A percentile compares a stretch with the other conserved stretches of the same genome.
Evolutionary conservation across 2,888 invertebrate species (phyloP).

Genomic region (Blera fallax): DNA sequence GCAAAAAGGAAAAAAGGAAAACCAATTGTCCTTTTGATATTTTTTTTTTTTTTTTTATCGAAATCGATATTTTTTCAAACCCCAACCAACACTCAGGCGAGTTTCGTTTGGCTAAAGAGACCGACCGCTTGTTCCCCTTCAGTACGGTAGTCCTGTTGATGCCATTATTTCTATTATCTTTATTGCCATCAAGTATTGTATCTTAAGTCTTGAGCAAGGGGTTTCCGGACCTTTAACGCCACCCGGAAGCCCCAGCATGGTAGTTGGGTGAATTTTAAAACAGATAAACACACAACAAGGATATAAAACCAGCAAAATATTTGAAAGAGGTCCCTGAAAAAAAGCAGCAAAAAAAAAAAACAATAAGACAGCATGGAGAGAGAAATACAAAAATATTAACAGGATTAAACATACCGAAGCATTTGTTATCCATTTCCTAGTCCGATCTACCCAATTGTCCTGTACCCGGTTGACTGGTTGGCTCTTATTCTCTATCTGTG

Average conservation of each 20-base stretch:
- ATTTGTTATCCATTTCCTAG: slow-evolving; percentile 71
- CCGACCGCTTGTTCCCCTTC: background rate
- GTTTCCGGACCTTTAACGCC: slow-evolving; percentile 39
- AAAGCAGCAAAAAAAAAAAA: background rate
- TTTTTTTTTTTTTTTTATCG: slow-evolving; percentile 18
- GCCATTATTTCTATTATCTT: slow-evolving; percentile 55
- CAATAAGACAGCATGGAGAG: background rate
- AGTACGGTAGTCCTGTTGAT: slow-evolving; percentile 26
- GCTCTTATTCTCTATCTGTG: slow-evolving; percentile 1
- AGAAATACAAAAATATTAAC: slow-evolving; percentile 65
- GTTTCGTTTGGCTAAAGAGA: slow-evolving; percentile 8
- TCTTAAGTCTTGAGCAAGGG: slow-evolving; percentile 50
- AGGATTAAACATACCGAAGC: slow-evolving; percentile 70
- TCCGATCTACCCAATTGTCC: slow-evolving; percentile 68
- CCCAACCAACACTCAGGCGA: slow-evolving; percentile 19
- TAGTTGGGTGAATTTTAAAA: slow-evolving; percentile 58
- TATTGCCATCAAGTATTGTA: slow-evolving; percentile 53
- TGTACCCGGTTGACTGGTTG: slow-evolving; percentile 42
- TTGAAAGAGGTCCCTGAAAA: slow-evolving; percentile 13
- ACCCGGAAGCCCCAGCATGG: slow-evolving; percentile 32
- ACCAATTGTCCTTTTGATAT: slow-evolving; percentile 45
- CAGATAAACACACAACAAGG: slow-evolving; percentile 56
- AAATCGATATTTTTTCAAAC: slow-evolving; percentile 57
- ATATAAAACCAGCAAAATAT: slow-evolving; percentile 58
- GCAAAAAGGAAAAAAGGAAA: slow-evolving; percentile 27